Conservation (phyloP, 92 coral and sea anemone genomes). For the Nematostella vectensis region DNA sequence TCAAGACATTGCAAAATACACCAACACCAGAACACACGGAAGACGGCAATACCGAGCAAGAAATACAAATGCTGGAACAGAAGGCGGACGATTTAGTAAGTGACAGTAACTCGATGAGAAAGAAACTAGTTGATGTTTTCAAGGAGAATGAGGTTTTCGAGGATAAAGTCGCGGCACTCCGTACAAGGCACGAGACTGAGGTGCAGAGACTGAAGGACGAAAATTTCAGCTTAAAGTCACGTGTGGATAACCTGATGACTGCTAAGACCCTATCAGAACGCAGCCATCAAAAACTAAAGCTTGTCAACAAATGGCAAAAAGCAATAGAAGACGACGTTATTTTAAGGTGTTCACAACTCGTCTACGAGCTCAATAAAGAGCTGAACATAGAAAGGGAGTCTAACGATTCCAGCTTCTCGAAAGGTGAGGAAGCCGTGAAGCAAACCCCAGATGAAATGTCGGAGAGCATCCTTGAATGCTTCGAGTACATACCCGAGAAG, state of each 20-base stretch:
- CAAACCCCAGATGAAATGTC: neutral
- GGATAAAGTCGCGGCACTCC: neutral
- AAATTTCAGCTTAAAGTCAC: slow-evolving; percentile 7
- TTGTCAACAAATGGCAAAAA: slow-evolving; percentile 11
- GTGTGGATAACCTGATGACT: slow-evolving; percentile 15
- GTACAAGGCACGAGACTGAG: neutral
- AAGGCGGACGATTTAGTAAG: too few relatives aligned
- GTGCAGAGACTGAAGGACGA: slow-evolving; percentile 13
- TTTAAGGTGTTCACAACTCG: slow-evolving; percentile 6
- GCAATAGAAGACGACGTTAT: slow-evolving; percentile 5
- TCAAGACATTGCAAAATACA: too few relatives aligned
- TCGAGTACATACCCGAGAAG: slow-evolving; percentile 2
- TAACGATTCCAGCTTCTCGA: neutral
- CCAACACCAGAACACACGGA: too few relatives aligned
- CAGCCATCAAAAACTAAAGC: slow-evolving; percentile 8
- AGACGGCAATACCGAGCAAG: too few relatives aligned
- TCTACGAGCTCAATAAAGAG: slow-evolving; percentile 6
- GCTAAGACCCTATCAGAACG: slow-evolving; percentile 15
- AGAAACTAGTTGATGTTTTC: slow-evolving; percentile 1
- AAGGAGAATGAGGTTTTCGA: slow-evolving; percentile 15
- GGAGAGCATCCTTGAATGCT: neutral
- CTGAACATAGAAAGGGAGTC: neutral
- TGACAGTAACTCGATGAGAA: too few relatives aligned
- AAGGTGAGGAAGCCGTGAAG: neutral
- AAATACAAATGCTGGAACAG: too few relatives aligned